A percentile compares a stretch with the other conserved stretches of the same genome.
phyloP scores from a whole-genome alignment of 2,888 invertebrate genomes.

The Tineola bisselliella region DNA sequence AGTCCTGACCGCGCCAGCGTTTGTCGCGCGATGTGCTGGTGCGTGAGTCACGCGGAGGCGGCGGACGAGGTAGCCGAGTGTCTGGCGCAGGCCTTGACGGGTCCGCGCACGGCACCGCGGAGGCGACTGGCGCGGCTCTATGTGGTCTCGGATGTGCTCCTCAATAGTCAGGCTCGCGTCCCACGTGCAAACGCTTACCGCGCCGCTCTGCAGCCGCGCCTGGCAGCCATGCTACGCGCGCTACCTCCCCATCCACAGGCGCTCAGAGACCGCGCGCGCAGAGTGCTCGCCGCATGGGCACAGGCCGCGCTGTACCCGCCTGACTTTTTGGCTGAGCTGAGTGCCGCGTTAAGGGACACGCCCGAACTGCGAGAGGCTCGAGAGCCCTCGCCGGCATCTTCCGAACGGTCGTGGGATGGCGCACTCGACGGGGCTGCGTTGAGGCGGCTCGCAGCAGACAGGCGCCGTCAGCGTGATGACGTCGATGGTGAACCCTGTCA shows the following conservation, averaged over 20 bases:
- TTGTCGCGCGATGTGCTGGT: slow-evolving; percentile 98
- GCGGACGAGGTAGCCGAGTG: slow-evolving; percentile 96
- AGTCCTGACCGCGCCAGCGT: slow-evolving; percentile 83
- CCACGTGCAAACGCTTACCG: slow-evolving; percentile 95
- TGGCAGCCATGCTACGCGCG: slow-evolving; percentile 80
- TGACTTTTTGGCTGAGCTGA: slow-evolving; percentile 75
- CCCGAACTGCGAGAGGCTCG: not conserved
- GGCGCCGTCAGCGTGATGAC: slow-evolving; percentile 32
- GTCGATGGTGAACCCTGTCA: slow-evolving; percentile 48
- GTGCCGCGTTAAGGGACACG: not conserved
- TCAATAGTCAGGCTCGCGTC: slow-evolving; percentile 96
- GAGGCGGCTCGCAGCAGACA: slow-evolving; percentile 65
- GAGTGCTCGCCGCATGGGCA: slow-evolving; percentile 95
- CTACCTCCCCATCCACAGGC: slow-evolving; percentile 72
- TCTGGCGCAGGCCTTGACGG: slow-evolving; percentile 86
- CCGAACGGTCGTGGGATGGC: slow-evolving; percentile 77
- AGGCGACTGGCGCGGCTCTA: slow-evolving; percentile 94
- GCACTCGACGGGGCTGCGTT: slow-evolving; percentile 85
- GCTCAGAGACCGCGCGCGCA: slow-evolving; percentile 86
- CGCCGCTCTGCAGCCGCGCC: slow-evolving; percentile 86
- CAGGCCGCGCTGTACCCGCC: slow-evolving; percentile 97
- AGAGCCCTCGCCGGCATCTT: slow-evolving; percentile 50
- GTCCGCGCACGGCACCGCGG: slow-evolving; percentile 78
- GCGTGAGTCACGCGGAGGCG: slow-evolving; percentile 97
- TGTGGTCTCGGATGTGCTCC: slow-evolving; percentile 94